Base-by-base conservation (phyloP, 1,140 invertebrate genomes). In the Drosophila trapezifrons region DNA sequence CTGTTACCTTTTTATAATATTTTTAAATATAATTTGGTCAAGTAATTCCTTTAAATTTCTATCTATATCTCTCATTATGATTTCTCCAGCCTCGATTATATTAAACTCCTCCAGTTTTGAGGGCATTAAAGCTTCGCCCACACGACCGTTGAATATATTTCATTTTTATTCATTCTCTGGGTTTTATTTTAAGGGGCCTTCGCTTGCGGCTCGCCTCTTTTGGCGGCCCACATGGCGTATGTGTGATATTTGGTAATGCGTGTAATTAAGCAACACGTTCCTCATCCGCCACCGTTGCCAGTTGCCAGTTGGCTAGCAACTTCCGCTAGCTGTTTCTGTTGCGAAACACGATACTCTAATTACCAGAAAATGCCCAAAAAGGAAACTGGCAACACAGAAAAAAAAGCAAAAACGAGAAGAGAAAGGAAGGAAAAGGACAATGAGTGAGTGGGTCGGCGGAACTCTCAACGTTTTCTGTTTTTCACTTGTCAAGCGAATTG, bases 201-300 rank as follows among this genome's bases (percentile, higher is more conserved):
- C 1, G 38, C 29, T 40, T 37, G 38, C 20, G 32, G 49, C 64
- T 42, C 38, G 42, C 35, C 15, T 15, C 29, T 22, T 57, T 45
- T 40, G 18, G 32, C 42, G 47, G 45, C 43, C 69, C 82, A 78
- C 81, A 69, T 66, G 81, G 77, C 81, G 81, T 86, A 81, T 85
- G 82, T 85, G 83, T 82, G 75, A 85, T 85, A 85, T 82, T 85
- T 86, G 81, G 78, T 81, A 85, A 85, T 87, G 78, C 78, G 74
- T 82, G 75, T 85, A 85, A 85, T 85, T 85, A 85, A 78, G 82
- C 78, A 81, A 74, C 82, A 81, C 82, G 67, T 86, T 78, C 47
- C 59, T 64, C 27, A 64, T 64, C 49, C 40, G 64, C 20, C 22
- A 45, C 37, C 66, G 51, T 37, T 35, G 9, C 29, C 47, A n/a